These are phyloP conservation scores for Andrena minutula DNA, from an alignment of 2,888 invertebrate genomes.

Conservation along the genomic window DNA sequence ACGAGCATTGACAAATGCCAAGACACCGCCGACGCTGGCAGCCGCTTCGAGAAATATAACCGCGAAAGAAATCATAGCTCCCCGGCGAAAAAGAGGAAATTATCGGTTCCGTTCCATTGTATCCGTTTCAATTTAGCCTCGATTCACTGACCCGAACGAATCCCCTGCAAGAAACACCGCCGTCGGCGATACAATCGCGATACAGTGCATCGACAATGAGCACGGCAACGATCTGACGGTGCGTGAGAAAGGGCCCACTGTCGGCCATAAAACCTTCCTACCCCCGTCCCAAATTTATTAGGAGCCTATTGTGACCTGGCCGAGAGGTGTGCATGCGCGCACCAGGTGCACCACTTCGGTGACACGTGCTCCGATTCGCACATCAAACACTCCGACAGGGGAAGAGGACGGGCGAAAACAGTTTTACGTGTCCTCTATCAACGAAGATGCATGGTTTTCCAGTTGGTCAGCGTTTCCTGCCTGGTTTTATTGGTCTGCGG, in stretches of 20 bases:
- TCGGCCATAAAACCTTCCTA: conserved; percentile 64
- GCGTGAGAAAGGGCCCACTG: conserved; percentile 73
- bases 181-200: conserved; percentile 52
- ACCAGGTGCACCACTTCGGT: conserved; percentile 73
- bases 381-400: conserved; percentile 70
- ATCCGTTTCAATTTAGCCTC: conserved; percentile 42
- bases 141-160: conserved; percentile 47
- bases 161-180: conserved; percentile 39
- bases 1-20: conserved; percentile 29
- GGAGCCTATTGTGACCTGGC: conserved; percentile 67
- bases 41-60: not conserved
- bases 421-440: conserved; percentile 18
- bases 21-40: not conserved
- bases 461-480: conserved; percentile 7
- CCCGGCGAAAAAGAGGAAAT: not conserved
- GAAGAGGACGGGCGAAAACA: conserved; percentile 14
- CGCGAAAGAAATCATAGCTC: not conserved
- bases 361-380: conserved; percentile 81
- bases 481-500: conserved; percentile 31
- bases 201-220: conserved; percentile 56
- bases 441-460: not conserved
- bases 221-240: conserved; percentile 44
- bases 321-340: conserved; percentile 68
- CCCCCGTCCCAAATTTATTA: conserved; percentile 73
- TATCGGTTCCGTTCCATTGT: conserved; percentile 12